Percentiles rank a stretch among this genome's conserved stretches.
These are phyloP conservation scores for Colossoma macropomum DNA, from an alignment of 2,113 vertebrate genomes.

Conservation along the genomic window DNA sequence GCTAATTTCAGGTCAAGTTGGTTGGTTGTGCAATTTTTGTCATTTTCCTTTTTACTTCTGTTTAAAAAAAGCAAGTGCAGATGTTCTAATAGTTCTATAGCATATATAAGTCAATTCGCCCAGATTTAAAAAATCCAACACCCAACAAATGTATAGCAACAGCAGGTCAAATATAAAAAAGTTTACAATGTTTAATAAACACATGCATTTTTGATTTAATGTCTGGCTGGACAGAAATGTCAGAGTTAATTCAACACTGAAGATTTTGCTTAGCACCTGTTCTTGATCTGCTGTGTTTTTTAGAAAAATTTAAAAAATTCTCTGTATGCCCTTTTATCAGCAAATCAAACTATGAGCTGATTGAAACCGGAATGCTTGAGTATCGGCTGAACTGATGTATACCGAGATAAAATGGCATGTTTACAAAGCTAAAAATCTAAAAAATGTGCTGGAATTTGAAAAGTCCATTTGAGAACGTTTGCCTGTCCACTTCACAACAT, in stretches of 20 bases:
- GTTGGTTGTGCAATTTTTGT: no score
- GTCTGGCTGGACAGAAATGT: background rate
- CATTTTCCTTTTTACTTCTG: background rate
- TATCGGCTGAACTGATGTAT: background rate
- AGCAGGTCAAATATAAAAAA: background rate
- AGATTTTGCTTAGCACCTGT: background rate
- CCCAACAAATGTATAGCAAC: background rate
- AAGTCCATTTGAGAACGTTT: background rate
- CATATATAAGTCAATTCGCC: background rate
- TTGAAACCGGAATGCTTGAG: background rate
- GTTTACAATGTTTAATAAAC: background rate
- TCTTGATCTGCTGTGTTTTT: background rate
- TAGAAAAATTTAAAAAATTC: background rate
- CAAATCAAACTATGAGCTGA: background rate
- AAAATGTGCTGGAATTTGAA: no score
- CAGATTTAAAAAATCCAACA: background rate
- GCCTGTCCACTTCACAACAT: background rate
- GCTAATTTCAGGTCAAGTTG: background rate
- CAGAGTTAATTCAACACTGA: no score
- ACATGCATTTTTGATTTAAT: background rate
- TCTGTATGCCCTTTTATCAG: background rate
- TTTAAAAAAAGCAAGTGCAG: no score
- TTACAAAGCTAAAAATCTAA: background rate
- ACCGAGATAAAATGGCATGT: background rate
- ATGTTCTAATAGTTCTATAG: no score